Evolutionary conservation across 2,797 vertebrate genomes (phyloP), one percentile per base, ranked within the genome.

Genomic region (Hippoglossus hippoglossus): DNA sequence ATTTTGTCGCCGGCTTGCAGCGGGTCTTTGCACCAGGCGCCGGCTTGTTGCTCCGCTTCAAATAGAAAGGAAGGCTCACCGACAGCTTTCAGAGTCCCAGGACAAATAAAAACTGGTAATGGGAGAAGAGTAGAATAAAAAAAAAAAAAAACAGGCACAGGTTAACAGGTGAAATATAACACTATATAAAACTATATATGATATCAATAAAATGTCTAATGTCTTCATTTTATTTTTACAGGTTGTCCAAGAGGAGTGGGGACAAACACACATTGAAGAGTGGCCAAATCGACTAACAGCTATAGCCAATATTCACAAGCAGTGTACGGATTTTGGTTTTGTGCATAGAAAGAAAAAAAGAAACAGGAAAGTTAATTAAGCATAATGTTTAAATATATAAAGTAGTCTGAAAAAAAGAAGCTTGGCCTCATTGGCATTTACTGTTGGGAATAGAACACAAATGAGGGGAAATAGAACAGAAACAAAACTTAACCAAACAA

Each of bases 51-150:
- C 89, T 99, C 98, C 87, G 97, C 98, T 95, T 99, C 97, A 89
- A 97, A 99, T 77, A 98, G 95, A 95, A 97, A 97, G 69, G 97
- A 96, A 68, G 98, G 96, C 80, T 99, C 97, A 94, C 97, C 97
- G 75, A 99, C 95, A 87, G 97, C 96, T 96, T 98, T 99, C 97
- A 99, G 95, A 90, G 97, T 98, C 94, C 98, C 98, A 70, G 98
- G 98, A 95, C 98, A 99, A 95, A 99, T 96, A 98, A 99, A 99
- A 95, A 99, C 98, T 99, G 96, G 93, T 92, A 95, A 93, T 94
- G 95, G 94, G 94, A 89, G 87, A 96, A 96, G 94, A 98, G 95
- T 92, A 95, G 94, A 95, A 97, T 92, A 95, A 96, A 36, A 36
- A 11, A 36, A 39, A 39, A 36, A 39, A 21, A n/a, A 65, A 96